phyloP scores from a whole-genome alignment of 2,797 vertebrate genomes.

The Myripristis jacobus region DNA sequence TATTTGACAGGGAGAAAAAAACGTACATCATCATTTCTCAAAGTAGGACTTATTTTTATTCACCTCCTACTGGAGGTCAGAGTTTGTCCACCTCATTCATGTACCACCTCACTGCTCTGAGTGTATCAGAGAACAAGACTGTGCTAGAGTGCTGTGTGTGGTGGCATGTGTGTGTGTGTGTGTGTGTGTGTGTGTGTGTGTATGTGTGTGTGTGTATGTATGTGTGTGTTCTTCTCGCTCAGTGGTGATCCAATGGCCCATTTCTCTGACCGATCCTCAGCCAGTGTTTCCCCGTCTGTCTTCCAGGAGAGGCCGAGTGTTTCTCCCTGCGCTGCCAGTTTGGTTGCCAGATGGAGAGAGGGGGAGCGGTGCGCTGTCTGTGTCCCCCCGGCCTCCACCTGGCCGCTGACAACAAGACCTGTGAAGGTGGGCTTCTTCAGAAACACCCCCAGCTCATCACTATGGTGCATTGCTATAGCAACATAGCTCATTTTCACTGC shows the following conservation, averaged over 20 bases:
- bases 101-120: not conserved
- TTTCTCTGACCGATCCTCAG: slow-evolving; percentile 47
- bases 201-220: slow-evolving; percentile 7
- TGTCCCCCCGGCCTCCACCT: slow-evolving; percentile 80
- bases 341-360: slow-evolving; percentile 77
- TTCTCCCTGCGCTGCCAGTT: slow-evolving; percentile 76
- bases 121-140: slow-evolving; percentile 10
- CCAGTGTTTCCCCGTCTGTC: slow-evolving; percentile 60
- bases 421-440: slow-evolving; percentile 74
- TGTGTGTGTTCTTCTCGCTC: slow-evolving; percentile 31
- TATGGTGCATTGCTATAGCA: not conserved
- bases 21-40: slow-evolving; percentile 10
- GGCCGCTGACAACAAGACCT: slow-evolving; percentile 79
- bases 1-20: slow-evolving; percentile 29
- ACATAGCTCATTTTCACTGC: slow-evolving; percentile 17
- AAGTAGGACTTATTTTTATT: not conserved
- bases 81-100: no score
- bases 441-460: slow-evolving; percentile 27
- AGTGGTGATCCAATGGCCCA: slow-evolving; percentile 45
- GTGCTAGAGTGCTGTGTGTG: not conserved
- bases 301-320: slow-evolving; percentile 76
- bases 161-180: slow-evolving; percentile 13
- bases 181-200: slow-evolving; percentile 28
- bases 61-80: not conserved
- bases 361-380: slow-evolving; percentile 66